Evolutionary conservation across 2,113 vertebrate species (phyloP), one percentile per base, ranked within the genome.

Genomic region (Salvator merianae): DNA sequence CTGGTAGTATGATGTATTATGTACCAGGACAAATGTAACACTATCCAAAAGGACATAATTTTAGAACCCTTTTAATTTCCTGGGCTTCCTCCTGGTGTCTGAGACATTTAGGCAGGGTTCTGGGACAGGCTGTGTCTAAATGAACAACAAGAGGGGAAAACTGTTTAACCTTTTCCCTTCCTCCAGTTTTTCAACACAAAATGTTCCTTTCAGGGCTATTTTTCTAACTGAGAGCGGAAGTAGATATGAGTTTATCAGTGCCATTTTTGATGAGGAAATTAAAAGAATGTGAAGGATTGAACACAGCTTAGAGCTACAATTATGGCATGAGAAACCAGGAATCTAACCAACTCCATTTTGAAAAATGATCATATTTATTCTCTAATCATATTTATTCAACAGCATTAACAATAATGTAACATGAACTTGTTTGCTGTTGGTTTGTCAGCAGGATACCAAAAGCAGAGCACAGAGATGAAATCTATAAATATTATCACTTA

Each of bases 401-500:
- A 84, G 79, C 18, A 87, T 63, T 84, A 88, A 87, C 90, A 86
- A 88, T 89, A 88, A 89, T 84, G 36, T 77, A 40, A 0, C 72
- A 73, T 68, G 85, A 87, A 72, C 32, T 89, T 86, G 83, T 91
- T 94, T 93, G 76, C 82, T 88, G 89, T 90, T 93, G 91, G 87
- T 87, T 77, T 91, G 77, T 78, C 94, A 90, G 93, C 92, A 82
- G 90, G 93, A 89, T 84, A 76, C 89, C 91, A 85, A 84, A 87
- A 91, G 85, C 84, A 81, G 80, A 89, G 81, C 77, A 89, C 69
- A 89, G 91, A 87, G 79, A 86, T 62, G 0, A 80, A 90, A 83
- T 91, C 91, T 91, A 50, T 82, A 92, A 91, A 90, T 86, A 93
- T 90, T 91, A 90, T 90, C 91, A 59, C 84, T 89, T 91, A 91